Conservation (phyloP, 2,888 invertebrate species). For the Drosophila algonquin region DNA sequence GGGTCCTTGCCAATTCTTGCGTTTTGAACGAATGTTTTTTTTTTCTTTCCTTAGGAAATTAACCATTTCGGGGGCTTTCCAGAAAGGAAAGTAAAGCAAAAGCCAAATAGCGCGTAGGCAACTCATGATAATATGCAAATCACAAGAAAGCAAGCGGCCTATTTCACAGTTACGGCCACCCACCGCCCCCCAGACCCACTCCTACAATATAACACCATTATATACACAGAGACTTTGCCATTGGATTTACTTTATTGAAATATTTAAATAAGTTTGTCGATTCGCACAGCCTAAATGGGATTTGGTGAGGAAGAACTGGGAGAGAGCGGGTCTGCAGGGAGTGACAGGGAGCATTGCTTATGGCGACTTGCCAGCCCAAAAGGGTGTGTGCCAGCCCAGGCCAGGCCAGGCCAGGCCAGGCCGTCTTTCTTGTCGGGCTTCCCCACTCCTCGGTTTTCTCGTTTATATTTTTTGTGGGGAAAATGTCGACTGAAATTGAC, state of each 20-base stretch:
- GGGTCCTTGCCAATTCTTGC: constrained; percentile 60
- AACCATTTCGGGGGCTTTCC: constrained; percentile 63
- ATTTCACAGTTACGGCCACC: constrained; percentile 20
- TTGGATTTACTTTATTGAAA: constrained; percentile 82
- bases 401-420: background rate
- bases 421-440: constrained; percentile 49
- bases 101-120: constrained; percentile 25
- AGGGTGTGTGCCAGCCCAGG: constrained; percentile 31
- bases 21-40: constrained; percentile 37
- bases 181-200: background rate
- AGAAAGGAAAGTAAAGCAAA: constrained; percentile 7
- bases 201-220: constrained; percentile 28
- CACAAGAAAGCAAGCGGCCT: constrained; percentile 30
- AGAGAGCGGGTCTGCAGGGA: background rate
- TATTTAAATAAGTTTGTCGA: constrained; percentile 82
- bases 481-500: constrained; percentile 75
- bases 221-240: constrained; percentile 53
- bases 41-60: constrained; percentile 61
- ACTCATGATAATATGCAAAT: constrained; percentile 67
- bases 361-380: constrained; percentile 46
- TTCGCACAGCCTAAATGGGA: constrained; percentile 78
- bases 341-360: constrained; percentile 17
- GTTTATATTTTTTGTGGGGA: constrained; percentile 10
- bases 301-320: constrained; percentile 46
- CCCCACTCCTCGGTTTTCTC: background rate